Evolutionary conservation across 2,797 vertebrate genomes (phyloP).

Genomic region (Platalea minor): DNA sequence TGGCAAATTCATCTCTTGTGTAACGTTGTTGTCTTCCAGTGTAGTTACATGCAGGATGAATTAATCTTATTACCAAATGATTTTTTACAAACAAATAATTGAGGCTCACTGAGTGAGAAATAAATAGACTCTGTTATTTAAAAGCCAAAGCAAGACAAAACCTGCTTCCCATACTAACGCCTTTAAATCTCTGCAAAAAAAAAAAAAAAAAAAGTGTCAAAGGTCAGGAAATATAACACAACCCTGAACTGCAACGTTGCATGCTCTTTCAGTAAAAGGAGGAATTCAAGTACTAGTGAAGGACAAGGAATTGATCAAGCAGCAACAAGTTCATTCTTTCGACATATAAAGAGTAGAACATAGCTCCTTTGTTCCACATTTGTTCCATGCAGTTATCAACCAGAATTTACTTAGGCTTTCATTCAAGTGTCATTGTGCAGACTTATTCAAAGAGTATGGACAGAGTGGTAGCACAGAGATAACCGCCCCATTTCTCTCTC

Average conservation of each 20-base stretch:
- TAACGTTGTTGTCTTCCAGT: slow-evolving; percentile 57
- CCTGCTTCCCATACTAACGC: slow-evolving; percentile 59
- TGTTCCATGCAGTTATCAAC: slow-evolving; percentile 58
- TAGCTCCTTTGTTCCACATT: slow-evolving; percentile 58
- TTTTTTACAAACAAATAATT: slow-evolving; percentile 62
- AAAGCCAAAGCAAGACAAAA: slow-evolving; percentile 55
- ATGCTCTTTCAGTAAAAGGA: slow-evolving; percentile 38
- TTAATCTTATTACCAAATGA: slow-evolving; percentile 54
- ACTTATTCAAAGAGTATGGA: slow-evolving; percentile 25
- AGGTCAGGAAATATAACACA: slow-evolving; percentile 59
- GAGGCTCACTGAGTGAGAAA: slow-evolving; percentile 42
- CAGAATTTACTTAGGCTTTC: slow-evolving; percentile 56
- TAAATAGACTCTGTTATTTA: slow-evolving; percentile 49
- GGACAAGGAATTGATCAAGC: slow-evolving; percentile 50
- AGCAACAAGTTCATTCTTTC: slow-evolving; percentile 59
- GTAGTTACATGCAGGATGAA: slow-evolving; percentile 55
- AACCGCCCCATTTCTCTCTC: slow-evolving; percentile 15
- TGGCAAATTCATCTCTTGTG: slow-evolving; percentile 57
- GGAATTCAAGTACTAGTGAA: slow-evolving; percentile 34
- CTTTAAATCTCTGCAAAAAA: slow-evolving; percentile 16
- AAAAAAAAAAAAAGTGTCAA: not conserved
- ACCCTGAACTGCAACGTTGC: slow-evolving; percentile 27
- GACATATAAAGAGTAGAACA: slow-evolving; percentile 36
- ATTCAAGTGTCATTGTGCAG: slow-evolving; percentile 50
- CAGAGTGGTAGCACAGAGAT: not conserved